Conservation (phyloP, 2,888 invertebrate species). For the Stenichneumon culpator region DNA sequence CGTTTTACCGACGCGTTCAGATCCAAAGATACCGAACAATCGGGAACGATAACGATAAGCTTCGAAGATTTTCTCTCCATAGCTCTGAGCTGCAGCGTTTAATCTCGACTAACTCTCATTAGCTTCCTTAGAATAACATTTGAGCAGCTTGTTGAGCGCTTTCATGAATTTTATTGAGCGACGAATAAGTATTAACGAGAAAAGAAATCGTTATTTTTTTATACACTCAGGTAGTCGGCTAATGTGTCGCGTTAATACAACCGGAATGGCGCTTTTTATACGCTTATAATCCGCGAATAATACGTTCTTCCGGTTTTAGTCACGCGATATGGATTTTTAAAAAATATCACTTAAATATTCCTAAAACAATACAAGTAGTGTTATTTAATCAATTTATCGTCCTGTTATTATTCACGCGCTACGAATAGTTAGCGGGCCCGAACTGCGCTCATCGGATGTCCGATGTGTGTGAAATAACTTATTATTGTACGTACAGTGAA, state of each 20-base stretch:
- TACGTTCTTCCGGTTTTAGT: too few species aligned
- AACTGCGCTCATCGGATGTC: neutral
- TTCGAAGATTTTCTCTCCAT: slow-evolving; percentile 97
- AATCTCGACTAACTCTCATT: slow-evolving; percentile 53
- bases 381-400: slow-evolving; percentile 5
- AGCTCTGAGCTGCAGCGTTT: slow-evolving; percentile 91
- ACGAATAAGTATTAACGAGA: slow-evolving; percentile 18
- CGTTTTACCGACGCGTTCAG: slow-evolving; percentile 94
- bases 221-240: slow-evolving; percentile 32
- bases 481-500: neutral
- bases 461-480: slow-evolving; percentile 4
- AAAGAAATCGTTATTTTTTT: slow-evolving; percentile 42
- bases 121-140: neutral
- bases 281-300: neutral
- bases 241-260: neutral
- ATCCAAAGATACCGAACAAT: slow-evolving; percentile 91
- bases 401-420: neutral
- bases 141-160: slow-evolving; percentile 9
- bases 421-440: neutral
- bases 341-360: neutral
- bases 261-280: neutral
- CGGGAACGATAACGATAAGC: slow-evolving; percentile 93
- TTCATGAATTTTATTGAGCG: slow-evolving; percentile 14
- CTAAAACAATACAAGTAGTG: neutral
- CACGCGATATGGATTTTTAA: neutral